Conservation (phyloP, 2,113 vertebrate genomes). For the Cephalopterus ornatus region DNA sequence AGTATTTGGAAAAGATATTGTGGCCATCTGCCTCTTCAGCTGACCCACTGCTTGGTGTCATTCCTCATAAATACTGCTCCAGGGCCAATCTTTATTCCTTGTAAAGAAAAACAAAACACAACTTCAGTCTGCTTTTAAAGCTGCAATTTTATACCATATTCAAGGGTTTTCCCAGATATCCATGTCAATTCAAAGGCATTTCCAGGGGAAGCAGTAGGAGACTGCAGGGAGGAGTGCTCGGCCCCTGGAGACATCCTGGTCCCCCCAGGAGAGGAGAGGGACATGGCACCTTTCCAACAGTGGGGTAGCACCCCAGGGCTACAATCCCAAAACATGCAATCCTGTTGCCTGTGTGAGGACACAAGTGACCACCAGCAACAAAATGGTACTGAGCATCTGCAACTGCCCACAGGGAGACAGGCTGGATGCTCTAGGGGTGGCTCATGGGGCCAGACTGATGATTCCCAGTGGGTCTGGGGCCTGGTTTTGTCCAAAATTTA, state of each 20-base stretch:
- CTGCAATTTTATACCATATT: background rate
- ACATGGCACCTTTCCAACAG: accelerated
- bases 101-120: background rate
- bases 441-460: background rate
- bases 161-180: background rate
- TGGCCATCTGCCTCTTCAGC: background rate
- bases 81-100: background rate
- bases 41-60: background rate
- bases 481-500: background rate
- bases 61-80: background rate
- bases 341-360: background rate
- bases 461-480: background rate
- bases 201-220: background rate
- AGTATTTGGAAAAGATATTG: background rate
- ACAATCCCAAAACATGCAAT: background rate
- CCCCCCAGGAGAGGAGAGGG: background rate
- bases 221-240: background rate
- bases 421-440: background rate
- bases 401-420: background rate
- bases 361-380: accelerated
- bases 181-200: background rate
- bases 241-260: background rate
- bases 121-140: background rate
- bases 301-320: background rate
- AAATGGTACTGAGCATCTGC: accelerated